phyloP scores from a whole-genome alignment of 2,113 vertebrate genomes.

The Cinclus cinclus region DNA sequence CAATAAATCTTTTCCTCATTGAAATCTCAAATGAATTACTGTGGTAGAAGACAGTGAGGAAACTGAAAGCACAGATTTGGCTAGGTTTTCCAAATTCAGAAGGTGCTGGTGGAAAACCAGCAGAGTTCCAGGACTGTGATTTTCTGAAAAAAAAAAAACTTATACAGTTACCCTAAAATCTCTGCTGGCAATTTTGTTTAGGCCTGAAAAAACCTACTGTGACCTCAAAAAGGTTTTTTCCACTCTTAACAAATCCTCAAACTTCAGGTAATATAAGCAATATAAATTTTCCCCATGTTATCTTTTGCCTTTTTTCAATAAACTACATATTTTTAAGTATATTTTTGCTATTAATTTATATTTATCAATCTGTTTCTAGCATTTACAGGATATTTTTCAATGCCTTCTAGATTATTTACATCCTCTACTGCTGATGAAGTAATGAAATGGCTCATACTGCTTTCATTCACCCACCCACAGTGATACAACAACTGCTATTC shows the following conservation, averaged over 20 bases:
- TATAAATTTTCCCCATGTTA: fast-evolving
- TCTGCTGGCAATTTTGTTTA: neutral
- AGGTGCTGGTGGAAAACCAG: neutral
- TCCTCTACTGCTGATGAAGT: neutral
- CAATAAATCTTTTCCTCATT: neutral
- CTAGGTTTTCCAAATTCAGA: neutral
- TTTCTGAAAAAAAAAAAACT: neutral
- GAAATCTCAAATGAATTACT: neutral
- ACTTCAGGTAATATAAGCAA: neutral
- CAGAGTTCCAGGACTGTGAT: neutral
- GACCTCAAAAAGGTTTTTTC: neutral
- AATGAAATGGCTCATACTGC: neutral
- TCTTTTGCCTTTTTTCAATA: neutral
- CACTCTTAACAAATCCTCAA: neutral
- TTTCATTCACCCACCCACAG: neutral
- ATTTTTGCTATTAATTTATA: neutral
- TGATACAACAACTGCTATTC: neutral
- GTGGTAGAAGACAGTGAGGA: neutral
- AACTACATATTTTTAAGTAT: neutral
- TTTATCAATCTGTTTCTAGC: neutral
- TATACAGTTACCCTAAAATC: neutral
- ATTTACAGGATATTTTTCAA: fast-evolving
- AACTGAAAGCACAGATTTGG: neutral
- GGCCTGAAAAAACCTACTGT: neutral
- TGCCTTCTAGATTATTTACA: neutral